Evolutionary conservation across 2,888 invertebrate genomes (phyloP).

Genomic region (Rhorus exstirpatorius): DNA sequence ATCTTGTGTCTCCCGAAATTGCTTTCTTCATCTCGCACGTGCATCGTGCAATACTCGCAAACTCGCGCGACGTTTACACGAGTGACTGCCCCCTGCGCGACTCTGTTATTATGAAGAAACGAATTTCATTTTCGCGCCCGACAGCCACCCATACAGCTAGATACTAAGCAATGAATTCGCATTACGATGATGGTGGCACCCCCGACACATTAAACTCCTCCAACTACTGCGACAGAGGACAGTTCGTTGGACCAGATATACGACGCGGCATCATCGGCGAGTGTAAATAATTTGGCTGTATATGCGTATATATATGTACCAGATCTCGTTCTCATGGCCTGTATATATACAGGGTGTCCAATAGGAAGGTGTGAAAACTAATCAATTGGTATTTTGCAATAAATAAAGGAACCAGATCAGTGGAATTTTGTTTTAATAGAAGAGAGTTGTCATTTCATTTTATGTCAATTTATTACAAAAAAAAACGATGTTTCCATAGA

Average conservation of each 20-base stretch:
- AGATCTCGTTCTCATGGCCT: background rate
- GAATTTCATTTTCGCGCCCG: constrained; percentile 39
- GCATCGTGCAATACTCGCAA: constrained; percentile 54
- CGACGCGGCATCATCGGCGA: constrained; percentile 15
- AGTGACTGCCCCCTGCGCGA: constrained; percentile 75
- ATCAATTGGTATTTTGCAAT: no score
- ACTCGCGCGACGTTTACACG: constrained; percentile 79
- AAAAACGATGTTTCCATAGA: no score
- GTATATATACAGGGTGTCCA: no score
- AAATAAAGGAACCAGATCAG: no score
- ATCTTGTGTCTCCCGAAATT: background rate
- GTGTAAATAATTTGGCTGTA: background rate
- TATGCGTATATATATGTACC: background rate
- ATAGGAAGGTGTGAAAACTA: no score
- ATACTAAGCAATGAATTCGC: constrained; percentile 78
- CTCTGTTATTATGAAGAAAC: constrained; percentile 60
- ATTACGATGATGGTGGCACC: constrained; percentile 78
- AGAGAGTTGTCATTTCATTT: no score
- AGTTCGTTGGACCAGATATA: constrained; percentile 72
- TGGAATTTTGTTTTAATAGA: no score
- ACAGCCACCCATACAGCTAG: constrained; percentile 7
- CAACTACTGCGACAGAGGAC: constrained; percentile 77
- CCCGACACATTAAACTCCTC: constrained; percentile 80
- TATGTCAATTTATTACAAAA: no score
- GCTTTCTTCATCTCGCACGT: constrained; percentile 60